Conservation (phyloP, 2,888 invertebrate genomes). For the Seladonia tumulorum region DNA sequence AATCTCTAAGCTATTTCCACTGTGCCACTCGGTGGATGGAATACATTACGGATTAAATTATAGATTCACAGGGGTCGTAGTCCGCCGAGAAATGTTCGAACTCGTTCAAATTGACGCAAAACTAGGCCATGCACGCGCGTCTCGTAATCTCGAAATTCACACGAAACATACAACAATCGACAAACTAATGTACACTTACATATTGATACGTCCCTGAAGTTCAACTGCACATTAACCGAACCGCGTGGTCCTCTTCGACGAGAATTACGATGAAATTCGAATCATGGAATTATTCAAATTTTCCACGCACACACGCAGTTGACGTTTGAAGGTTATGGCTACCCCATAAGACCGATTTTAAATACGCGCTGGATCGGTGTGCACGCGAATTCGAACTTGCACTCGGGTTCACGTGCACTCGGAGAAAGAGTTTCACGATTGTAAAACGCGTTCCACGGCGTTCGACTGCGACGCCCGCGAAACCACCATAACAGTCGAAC, state of each 20-base stretch:
- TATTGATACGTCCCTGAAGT: neutral
- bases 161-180: neutral
- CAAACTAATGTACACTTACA: neutral
- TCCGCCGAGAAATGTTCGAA: conserved; percentile 6
- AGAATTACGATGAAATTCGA: neutral
- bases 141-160: neutral
- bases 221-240: neutral
- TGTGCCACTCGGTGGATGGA: neutral
- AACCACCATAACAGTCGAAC: conserved; percentile 37
- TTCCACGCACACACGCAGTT: neutral
- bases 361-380: neutral
- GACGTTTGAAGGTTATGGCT: neutral
- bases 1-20: neutral
- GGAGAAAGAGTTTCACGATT: too few relatives aligned
- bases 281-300: neutral
- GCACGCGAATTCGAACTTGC: neutral
- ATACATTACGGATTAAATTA: conserved; percentile 7
- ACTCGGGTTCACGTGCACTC: neutral
- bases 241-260: neutral
- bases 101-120: neutral
- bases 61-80: neutral
- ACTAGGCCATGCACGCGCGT: neutral
- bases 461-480: neutral
- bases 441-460: neutral
- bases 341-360: neutral